Percentiles rank a stretch among this genome's conserved stretches.
These are phyloP conservation scores for Anisognathus igniventris DNA, from an alignment of 2,797 vertebrate species.

Conservation along the genomic window DNA sequence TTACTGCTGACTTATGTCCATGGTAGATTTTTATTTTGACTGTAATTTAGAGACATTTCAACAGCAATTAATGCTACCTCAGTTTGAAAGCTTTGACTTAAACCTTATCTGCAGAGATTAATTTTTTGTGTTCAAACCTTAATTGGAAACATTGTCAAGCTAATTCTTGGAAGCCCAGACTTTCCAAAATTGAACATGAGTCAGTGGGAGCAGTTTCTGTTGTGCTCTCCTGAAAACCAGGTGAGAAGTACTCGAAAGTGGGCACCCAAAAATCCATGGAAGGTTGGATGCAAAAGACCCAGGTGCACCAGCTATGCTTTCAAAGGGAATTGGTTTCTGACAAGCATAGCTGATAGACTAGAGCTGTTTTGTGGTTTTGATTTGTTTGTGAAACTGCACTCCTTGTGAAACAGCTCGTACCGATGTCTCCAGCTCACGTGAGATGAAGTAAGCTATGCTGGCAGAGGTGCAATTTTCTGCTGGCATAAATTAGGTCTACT, in stretches of 20 bases:
- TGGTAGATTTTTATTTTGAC: background rate
- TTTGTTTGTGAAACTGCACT: background rate
- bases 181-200: background rate
- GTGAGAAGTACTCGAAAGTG: background rate
- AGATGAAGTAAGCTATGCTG: background rate
- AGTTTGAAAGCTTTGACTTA: background rate
- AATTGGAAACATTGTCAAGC: accelerated
- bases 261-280: background rate
- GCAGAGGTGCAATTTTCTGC: background rate
- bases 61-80: background rate
- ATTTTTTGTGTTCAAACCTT: background rate
- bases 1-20: background rate
- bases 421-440: accelerated
- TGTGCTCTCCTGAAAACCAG: background rate
- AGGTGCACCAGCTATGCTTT: background rate
- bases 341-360: background rate
- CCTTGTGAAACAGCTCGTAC: background rate
- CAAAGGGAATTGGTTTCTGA: background rate
- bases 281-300: background rate
- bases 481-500: background rate
- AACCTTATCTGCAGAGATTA: background rate
- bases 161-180: background rate
- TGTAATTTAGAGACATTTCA: background rate
- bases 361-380: background rate
- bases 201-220: background rate